Evolutionary conservation across 2,113 vertebrate species (phyloP), one percentile per base, ranked within the genome.

Genomic region (Myiopsitta monachus): DNA sequence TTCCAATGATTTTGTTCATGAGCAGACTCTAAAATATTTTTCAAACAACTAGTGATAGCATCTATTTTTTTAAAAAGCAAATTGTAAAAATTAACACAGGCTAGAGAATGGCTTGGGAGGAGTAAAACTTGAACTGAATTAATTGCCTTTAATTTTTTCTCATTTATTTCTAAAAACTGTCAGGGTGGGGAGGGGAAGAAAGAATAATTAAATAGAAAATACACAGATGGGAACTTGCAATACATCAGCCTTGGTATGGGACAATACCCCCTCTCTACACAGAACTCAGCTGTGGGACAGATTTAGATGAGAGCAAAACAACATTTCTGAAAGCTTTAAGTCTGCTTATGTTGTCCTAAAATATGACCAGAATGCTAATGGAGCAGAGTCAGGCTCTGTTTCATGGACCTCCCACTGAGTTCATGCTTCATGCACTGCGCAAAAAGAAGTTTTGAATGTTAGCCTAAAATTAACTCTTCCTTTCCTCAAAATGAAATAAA

Each of bases 331-430:
- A 92, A 72, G 27, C 59, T 83, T 5, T 55, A 76, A 87, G 62
- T 76, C 87, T 93, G 47, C 36, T 86, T 76, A 85, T 69, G 85
- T 64, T 79, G 62, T 86, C 73, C 52, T 92, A 77, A 96, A 94
- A 91, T 73, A 86, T 86, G 67, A 85, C 57, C 85, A 88, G 75
- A 95, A 94, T 90, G 79, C 76, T 95, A 94, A 88, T 49, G n/a
- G 68, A 7, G 47, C 30, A 89, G 68, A 93, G 62, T 62, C 66
- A 89, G 69, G 10, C 81, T 88, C 76, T 83, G 44, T 73, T 93
- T 85, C 67, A 66, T 41, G 44, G 92, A 90, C 90, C 85, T 88
- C 90, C 89, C 87, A 82, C 73, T 17, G 39, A 82, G 87, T 92
- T 78, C 30, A 19, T 88, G 81, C 76, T 94, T 84, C 86, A 61